These are phyloP conservation scores for Papio anubis DNA, from an alignment of 2,113 vertebrate genomes.

Conservation along the genomic window DNA sequence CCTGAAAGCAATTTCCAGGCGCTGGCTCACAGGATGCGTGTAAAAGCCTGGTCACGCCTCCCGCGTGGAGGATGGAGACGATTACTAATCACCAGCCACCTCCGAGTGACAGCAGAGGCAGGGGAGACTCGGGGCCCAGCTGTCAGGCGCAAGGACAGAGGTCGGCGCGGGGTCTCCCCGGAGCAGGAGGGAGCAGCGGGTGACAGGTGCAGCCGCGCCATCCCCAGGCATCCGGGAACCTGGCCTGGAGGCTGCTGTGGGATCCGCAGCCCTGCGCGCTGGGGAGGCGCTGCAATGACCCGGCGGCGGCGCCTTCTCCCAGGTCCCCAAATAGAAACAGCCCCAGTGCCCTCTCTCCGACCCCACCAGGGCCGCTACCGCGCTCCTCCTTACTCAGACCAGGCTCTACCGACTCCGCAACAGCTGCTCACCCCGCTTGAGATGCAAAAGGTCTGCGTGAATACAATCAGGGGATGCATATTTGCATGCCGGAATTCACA, in stretches of 20 bases:
- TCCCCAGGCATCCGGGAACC: not conserved
- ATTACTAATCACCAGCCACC: not conserved
- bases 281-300: not conserved
- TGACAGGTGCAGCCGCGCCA: not conserved
- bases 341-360: not conserved
- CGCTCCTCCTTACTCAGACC: not conserved
- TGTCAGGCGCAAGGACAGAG: not conserved
- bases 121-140: not conserved
- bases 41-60: not conserved
- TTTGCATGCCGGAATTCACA: slow-evolving; percentile 1
- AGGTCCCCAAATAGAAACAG: not conserved
- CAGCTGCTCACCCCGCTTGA: slow-evolving; percentile 34
- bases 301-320: too few relatives aligned
- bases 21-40: not conserved
- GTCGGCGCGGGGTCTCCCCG: not conserved
- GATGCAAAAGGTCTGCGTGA: not conserved
- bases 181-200: not conserved
- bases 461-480: not conserved
- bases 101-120: not conserved
- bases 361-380: not conserved
- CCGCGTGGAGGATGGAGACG: not conserved
- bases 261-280: fast-evolving
- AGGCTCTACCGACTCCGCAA: not conserved
- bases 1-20: not conserved
- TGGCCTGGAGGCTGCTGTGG: too few relatives aligned